Percentiles rank a stretch among this genome's conserved stretches.
These are phyloP conservation scores for Pachyseris speciosa DNA, from an alignment of 64 coral and sea anemone genomes.

Conservation along the genomic window DNA sequence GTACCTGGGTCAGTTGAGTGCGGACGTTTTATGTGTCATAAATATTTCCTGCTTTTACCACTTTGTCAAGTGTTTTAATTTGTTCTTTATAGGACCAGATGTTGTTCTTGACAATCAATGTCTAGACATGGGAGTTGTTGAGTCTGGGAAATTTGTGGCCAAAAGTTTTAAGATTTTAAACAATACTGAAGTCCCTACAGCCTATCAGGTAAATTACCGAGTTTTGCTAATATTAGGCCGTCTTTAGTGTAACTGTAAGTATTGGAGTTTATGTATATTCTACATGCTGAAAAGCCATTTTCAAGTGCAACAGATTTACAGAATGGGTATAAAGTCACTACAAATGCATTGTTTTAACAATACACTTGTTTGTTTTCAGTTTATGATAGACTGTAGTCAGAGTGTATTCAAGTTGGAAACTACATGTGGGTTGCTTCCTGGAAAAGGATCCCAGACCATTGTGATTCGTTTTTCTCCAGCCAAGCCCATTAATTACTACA, in stretches of 20 bases:
- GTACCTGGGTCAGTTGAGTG: no score
- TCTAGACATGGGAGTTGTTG: constrained; percentile 89
- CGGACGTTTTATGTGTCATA: no score
- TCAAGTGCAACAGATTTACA: no score
- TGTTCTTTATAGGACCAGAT: constrained; percentile 66
- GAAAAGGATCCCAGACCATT: constrained; percentile 69
- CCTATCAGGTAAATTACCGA: constrained; percentile 71
- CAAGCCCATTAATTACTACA: constrained; percentile 93
- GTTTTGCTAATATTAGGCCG: not conserved
- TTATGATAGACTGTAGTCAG: constrained; percentile 90
- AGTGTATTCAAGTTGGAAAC: constrained; percentile 89
- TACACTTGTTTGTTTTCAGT: constrained; percentile 30
- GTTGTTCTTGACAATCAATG: constrained; percentile 69
- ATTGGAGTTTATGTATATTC: not conserved
- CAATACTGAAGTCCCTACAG: constrained; percentile 75
- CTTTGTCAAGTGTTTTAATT: no score
- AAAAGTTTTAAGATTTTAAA: constrained; percentile 93
- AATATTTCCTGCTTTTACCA: no score
- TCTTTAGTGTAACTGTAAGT: not conserved
- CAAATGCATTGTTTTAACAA: not conserved
- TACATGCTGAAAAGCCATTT: not conserved
- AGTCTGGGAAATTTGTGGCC: constrained; percentile 74
- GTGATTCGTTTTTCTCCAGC: constrained; percentile 71
- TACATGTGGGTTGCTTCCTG: constrained; percentile 76
- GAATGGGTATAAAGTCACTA: no score